Evolutionary conservation across 1,140 invertebrate species (phyloP), one percentile per base, ranked within the genome.

Genomic region (Drosophila subobscura): DNA sequence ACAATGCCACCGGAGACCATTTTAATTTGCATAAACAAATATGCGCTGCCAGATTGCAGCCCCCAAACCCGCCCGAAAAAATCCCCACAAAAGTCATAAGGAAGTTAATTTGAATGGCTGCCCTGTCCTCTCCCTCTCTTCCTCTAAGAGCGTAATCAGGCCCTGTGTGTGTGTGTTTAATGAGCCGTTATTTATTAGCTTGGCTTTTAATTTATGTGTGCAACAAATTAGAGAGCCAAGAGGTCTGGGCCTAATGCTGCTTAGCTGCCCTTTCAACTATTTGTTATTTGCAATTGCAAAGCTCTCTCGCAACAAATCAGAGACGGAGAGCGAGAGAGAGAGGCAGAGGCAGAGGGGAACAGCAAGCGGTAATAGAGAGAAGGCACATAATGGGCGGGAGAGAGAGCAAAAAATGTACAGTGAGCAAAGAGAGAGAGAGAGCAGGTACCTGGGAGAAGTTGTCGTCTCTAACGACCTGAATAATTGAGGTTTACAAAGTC

Each of bases 181-280:
- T 86, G 83, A 86, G 83, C 74, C 81, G 55, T 81, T 86, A 86
- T 86, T 86, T 86, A 86, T 88, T 86, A 74, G 60, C 83, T 72
- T 64, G 73, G 53, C 70, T 75, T 75, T 86, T 81, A 86, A 86
- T 86, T 88, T 86, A 86, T 86, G 77, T 80, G 56, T 73, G 56
- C 81, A 86, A 86, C 80, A 86, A 85, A 85, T 86, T 86, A 85
- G 80, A 77, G 56, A 54, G 73, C 60, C 63, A 58, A 61, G 44
- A 42, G 56, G 22, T 45, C 42, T 66, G 44, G 44, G 44, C 50
- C 72, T 55, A 56, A 75, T 75, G 72, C 51, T 49, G 57, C 55
- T 61, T 70, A 41, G 60, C 64, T 59, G 74, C 54, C 61, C 78
- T 79, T 66, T 47, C 70, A 84, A 76, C 77, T 56, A 65, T 65